A percentile compares a stretch with the other conserved stretches of the same genome.
Conservation (phyloP, 2,113 vertebrate species). For the Melierax canorus region DNA sequence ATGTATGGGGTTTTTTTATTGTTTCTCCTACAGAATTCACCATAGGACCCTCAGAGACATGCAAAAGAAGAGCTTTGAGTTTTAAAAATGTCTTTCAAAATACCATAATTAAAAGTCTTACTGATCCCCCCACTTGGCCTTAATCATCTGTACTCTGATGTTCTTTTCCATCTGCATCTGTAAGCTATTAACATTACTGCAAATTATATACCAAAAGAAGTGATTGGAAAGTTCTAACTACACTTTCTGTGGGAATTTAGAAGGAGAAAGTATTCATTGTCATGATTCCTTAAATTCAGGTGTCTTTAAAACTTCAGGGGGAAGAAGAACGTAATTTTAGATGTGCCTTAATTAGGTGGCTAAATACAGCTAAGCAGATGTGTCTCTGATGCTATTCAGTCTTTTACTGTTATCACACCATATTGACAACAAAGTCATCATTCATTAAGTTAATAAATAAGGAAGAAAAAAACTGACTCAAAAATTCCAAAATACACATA, state of each 20-base stretch:
- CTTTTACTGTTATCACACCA: neutral
- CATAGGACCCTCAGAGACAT: neutral
- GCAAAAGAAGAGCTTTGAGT: neutral
- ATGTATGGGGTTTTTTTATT: accelerated
- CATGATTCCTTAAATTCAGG: neutral
- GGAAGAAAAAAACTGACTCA: neutral
- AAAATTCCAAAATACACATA: neutral
- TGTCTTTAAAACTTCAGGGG: neutral
- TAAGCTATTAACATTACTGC: neutral
- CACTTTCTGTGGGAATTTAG: neutral
- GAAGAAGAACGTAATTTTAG: neutral
- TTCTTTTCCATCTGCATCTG: neutral
- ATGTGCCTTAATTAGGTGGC: neutral
- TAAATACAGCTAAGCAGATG: neutral
- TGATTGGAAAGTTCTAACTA: neutral
- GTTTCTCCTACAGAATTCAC: neutral
- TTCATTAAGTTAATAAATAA: neutral
- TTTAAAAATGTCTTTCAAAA: neutral
- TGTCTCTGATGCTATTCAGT: neutral
- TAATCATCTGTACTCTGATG: neutral
- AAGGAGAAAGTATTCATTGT: neutral
- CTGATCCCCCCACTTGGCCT: neutral
- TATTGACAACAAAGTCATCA: neutral
- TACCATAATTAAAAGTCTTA: neutral
- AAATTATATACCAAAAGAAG: neutral